These are phyloP conservation scores for Drosophila navojoa DNA, from an alignment of 1,140 invertebrate genomes.

Conservation along the genomic window DNA sequence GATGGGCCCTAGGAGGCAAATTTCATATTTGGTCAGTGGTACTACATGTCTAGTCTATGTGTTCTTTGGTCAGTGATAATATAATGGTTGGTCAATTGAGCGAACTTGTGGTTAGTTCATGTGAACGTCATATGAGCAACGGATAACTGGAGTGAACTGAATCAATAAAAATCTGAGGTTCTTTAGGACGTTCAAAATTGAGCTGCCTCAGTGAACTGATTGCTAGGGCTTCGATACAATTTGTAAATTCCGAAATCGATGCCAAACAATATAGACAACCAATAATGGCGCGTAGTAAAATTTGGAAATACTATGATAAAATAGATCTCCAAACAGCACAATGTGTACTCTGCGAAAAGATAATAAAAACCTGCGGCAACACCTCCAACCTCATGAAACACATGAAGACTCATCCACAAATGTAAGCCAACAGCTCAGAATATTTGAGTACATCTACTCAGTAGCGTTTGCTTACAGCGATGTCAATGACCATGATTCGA, in stretches of 20 bases:
- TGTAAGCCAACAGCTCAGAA: conserved; percentile 30
- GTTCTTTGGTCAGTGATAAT: too few species aligned
- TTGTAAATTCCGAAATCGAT: conserved; percentile 30
- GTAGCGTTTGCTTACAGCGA: conserved; percentile 38
- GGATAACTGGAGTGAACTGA: neutral
- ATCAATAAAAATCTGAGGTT: neutral
- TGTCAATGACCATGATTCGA: conserved; percentile 47
- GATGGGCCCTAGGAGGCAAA: too few species aligned
- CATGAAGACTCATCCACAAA: conserved; percentile 56
- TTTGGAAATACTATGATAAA: conserved; percentile 63
- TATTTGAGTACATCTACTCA: conserved; percentile 2
- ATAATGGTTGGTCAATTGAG: too few species aligned
- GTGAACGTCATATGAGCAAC: neutral
- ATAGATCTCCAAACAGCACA: conserved; percentile 47
- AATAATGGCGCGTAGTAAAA: conserved; percentile 63
- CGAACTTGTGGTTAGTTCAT: too few species aligned
- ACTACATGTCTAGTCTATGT: too few species aligned
- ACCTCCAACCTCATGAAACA: conserved; percentile 60
- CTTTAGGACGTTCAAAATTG: neutral
- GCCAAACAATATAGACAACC: conserved; percentile 28
- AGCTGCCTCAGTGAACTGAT: neutral
- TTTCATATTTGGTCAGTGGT: too few species aligned
- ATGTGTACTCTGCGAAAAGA: conserved; percentile 54
- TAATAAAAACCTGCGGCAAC: conserved; percentile 56
- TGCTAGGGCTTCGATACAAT: conserved; percentile 12